phyloP scores from a whole-genome alignment of 2,888 invertebrate species.

The Cactoblastis cactorum region DNA sequence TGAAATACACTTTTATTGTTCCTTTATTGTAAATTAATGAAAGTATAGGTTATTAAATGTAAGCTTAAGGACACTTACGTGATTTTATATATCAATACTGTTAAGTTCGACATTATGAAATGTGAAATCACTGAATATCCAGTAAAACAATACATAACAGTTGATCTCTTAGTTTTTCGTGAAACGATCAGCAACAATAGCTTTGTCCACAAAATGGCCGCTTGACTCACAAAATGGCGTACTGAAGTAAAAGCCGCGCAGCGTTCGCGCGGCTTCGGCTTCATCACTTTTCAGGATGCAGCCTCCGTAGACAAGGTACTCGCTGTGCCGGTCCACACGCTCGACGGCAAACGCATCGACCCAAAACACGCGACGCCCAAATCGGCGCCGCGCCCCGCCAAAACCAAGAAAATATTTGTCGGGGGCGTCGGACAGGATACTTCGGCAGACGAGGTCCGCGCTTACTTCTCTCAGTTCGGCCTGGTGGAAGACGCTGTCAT shows the following conservation, averaged over 20 bases:
- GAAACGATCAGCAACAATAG: not conserved
- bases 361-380: constrained; percentile 96
- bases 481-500: constrained; percentile 94
- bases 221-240: not conserved
- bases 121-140: too few species aligned
- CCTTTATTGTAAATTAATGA: too few species aligned
- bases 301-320: constrained; percentile 94
- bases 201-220: not conserved
- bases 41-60: too few species aligned
- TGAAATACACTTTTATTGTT: too few species aligned
- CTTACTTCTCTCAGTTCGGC: constrained; percentile 94
- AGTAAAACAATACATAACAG: too few species aligned
- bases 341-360: constrained; percentile 96
- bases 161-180: not conserved
- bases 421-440: constrained; percentile 96
- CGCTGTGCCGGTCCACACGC: constrained; percentile 92
- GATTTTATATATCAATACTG: too few species aligned
- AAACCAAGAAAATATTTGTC: constrained; percentile 95
- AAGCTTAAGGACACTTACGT: too few species aligned
- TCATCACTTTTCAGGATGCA: constrained; percentile 95
- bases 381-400: constrained; percentile 91
- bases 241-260: constrained; percentile 72
- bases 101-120: too few species aligned
- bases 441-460: constrained; percentile 93
- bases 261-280: constrained; percentile 96